phyloP scores from a whole-genome alignment of 2,888 invertebrate species.

The Trichopria drosophilae region DNA sequence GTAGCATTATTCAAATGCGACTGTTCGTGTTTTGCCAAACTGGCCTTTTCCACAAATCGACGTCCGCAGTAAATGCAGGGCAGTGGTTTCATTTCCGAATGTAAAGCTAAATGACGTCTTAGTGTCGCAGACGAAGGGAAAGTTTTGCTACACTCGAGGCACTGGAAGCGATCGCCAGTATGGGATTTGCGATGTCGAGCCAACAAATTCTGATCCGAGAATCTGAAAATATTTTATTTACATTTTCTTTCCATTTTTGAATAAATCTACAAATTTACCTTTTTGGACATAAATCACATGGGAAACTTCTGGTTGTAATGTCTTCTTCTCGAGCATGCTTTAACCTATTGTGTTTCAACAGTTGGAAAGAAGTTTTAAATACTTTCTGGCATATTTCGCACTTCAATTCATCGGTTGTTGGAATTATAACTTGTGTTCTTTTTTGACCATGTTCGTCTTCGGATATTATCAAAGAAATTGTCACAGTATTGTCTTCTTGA shows the following conservation, averaged over 20 bases:
- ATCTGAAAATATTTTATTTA: slow-evolving; percentile 45
- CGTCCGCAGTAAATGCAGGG: slow-evolving; percentile 58
- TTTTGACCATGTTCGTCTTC: slow-evolving; percentile 58
- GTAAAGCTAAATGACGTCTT: slow-evolving; percentile 56
- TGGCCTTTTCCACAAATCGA: slow-evolving; percentile 57
- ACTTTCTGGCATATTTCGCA: slow-evolving; percentile 61
- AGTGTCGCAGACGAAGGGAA: slow-evolving; percentile 57
- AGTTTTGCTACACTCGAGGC: slow-evolving; percentile 57
- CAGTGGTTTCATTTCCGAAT: slow-evolving; percentile 55
- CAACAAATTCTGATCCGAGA: slow-evolving; percentile 55
- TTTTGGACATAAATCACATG: slow-evolving; percentile 56
- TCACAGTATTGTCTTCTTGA: slow-evolving; percentile 56
- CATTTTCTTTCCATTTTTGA: slow-evolving; percentile 1
- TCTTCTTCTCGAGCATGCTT: slow-evolving; percentile 57
- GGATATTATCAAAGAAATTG: slow-evolving; percentile 58
- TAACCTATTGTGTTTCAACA: slow-evolving; percentile 54
- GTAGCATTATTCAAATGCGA: slow-evolving; percentile 56
- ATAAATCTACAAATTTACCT: slow-evolving; percentile 39
- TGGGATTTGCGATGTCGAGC: slow-evolving; percentile 55
- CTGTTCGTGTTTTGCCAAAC: slow-evolving; percentile 57
- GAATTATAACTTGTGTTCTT: slow-evolving; percentile 59
- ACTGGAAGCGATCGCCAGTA: slow-evolving; percentile 54
- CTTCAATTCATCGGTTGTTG: slow-evolving; percentile 53
- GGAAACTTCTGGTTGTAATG: slow-evolving; percentile 55
- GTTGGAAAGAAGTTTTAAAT: slow-evolving; percentile 58